Base-by-base conservation (phyloP, 1,140 invertebrate species). In the Pissodes strobi region DNA sequence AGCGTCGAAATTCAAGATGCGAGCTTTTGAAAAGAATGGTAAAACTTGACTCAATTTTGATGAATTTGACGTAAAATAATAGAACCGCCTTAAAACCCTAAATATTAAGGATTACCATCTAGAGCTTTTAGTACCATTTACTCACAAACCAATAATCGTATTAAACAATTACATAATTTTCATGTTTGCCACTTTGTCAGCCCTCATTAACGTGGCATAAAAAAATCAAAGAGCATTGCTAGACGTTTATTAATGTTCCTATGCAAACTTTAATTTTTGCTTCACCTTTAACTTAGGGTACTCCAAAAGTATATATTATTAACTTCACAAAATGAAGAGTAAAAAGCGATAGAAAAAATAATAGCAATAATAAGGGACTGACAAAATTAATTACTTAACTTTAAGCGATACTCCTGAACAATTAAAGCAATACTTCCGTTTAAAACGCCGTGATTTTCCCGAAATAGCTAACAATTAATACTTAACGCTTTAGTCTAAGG, bases 401-500 rank as follows among this genome's bases (percentile, higher is more conserved):
- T 51, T 27, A 62, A 69, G 34, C 55, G 53, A 51, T 48, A 61
- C 52, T 53, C 22, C 41, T 53, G 15, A 68, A 64, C 58, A 48
- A 61, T 65, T 59, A 38, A 68, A 61, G 56, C 49, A 60, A 61
- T 68, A 59, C 37, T 48, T 68, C 41, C 46, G 59, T 65, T 64
- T 53, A 25, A 63, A 59, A 46, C n/a, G 43, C 27, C 1, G 43
- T 59, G 56, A 49, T 48, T 56, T 48, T 22, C 62, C 27, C 38
- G 27, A 56, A 49, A 53, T 53, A 67, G 25, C 39, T 67, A 67
- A 60, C 25, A 48, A 41, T 49, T 63, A 64, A 58, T 55, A 64
- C 52, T 49, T 21, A 23, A 19, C 15, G 10, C 23, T 21, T 48
- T 37, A 57, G 2, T 19, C 17, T 63, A 55, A 43, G 17, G n/a